Evolutionary conservation across 2,113 vertebrate species (phyloP).

Genomic region (Erpornis zantholeuca): DNA sequence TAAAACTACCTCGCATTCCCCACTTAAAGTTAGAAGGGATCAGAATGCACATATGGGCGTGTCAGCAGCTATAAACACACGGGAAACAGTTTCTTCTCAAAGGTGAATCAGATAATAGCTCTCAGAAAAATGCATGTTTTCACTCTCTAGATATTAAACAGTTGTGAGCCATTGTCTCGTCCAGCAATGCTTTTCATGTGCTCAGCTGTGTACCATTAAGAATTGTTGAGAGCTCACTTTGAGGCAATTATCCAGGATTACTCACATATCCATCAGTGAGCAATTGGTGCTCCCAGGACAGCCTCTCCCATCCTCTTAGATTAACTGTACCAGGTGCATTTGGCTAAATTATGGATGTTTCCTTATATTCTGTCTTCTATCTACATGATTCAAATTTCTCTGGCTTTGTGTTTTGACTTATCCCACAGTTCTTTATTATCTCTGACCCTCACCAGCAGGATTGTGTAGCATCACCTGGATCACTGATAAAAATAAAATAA

Average conservation of each 20-base stretch:
- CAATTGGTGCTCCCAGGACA: background rate
- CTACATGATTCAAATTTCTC: background rate
- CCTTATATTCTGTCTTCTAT: background rate
- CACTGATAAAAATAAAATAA: background rate
- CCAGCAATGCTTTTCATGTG: background rate
- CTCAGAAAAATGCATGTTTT: background rate
- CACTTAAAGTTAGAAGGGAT: background rate
- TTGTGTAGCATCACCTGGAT: background rate
- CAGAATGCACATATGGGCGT: background rate
- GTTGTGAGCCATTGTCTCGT: background rate
- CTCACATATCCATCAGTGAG: background rate
- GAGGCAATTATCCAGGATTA: background rate
- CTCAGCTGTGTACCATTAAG: background rate
- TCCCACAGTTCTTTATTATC: background rate
- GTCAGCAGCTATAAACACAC: background rate
- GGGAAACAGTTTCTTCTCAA: background rate
- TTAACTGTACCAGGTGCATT: background rate
- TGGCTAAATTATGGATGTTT: background rate
- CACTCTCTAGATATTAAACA: background rate
- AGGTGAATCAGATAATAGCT: background rate
- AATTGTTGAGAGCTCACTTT: background rate
- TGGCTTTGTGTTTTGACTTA: background rate
- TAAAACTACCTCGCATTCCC: background rate
- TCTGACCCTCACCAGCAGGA: background rate
- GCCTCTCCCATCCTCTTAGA: background rate